phyloP scores from a whole-genome alignment of 2,797 vertebrate species.

The Myotis vivesi region DNA sequence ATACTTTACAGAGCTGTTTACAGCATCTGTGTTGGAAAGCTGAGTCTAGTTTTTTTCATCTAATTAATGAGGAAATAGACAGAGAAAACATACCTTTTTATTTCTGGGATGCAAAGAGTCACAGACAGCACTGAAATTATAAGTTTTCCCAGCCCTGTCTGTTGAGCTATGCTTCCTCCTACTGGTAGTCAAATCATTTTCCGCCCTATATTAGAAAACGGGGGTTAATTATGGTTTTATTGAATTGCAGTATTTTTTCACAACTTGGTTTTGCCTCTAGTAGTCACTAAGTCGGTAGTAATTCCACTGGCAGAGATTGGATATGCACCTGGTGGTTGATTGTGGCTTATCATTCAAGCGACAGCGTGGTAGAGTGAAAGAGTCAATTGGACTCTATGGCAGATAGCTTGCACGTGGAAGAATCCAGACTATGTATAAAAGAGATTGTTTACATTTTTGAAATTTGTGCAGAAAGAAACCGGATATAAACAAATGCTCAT shows the following conservation, averaged over 20 bases:
- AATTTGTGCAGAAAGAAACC: constrained; percentile 34
- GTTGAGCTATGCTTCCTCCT: constrained; percentile 49
- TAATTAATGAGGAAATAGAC: constrained; percentile 47
- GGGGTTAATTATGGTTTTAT: background rate
- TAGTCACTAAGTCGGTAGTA: background rate
- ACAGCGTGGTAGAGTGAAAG: background rate
- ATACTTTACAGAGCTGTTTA: constrained; percentile 21
- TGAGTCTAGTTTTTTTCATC: constrained; percentile 39
- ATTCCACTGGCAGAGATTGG: background rate
- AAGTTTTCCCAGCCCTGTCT: background rate
- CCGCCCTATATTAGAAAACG: background rate
- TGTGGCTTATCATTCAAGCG: background rate
- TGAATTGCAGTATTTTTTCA: background rate
- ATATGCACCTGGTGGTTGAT: background rate
- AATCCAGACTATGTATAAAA: background rate
- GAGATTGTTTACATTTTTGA: constrained; percentile 25
- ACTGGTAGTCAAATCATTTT: constrained; percentile 23
- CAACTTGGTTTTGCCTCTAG: background rate
- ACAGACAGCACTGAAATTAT: background rate
- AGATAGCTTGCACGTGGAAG: background rate
- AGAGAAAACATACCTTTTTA: background rate
- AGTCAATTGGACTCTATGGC: background rate
- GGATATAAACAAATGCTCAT: background rate
- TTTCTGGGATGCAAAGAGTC: background rate
- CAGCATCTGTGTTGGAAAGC: constrained; percentile 37